Evolutionary conservation across 2,113 vertebrate species (phyloP).

Genomic region (Ctenodactylus gundi): DNA sequence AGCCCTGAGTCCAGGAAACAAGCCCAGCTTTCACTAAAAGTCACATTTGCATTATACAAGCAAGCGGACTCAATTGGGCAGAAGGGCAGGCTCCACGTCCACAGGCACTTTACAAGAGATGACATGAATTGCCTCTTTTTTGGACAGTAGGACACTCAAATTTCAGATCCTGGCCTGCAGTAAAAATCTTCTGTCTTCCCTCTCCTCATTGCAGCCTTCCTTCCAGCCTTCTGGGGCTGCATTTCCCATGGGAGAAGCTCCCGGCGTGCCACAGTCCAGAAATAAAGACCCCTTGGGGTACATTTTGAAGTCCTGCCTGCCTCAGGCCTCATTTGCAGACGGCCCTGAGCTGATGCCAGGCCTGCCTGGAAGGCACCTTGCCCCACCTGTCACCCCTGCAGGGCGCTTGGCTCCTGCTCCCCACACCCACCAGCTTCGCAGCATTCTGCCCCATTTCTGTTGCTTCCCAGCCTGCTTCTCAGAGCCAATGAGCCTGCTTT

Average conservation of each 20-base stretch:
- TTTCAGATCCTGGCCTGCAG: background rate
- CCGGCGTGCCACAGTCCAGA: background rate
- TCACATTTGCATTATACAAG: background rate
- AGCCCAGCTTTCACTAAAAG: background rate
- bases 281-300: background rate
- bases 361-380: background rate
- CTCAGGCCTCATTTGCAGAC: background rate
- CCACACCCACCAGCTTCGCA: background rate
- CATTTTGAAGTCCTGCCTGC: background rate
- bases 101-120: background rate
- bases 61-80: background rate
- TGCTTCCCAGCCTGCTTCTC: background rate
- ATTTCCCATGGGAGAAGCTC: background rate
- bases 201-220: background rate
- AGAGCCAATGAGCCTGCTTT: background rate
- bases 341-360: no score
- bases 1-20: background rate
- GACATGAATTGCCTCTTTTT: background rate
- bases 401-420: background rate
- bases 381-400: accelerated
- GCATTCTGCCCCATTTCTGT: background rate
- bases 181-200: no score
- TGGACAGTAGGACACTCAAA: background rate
- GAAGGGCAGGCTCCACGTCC: accelerated
- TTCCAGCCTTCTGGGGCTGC: background rate